Base-by-base conservation (phyloP, 2,113 vertebrate species). In the Hippocampus mohnikei region DNA sequence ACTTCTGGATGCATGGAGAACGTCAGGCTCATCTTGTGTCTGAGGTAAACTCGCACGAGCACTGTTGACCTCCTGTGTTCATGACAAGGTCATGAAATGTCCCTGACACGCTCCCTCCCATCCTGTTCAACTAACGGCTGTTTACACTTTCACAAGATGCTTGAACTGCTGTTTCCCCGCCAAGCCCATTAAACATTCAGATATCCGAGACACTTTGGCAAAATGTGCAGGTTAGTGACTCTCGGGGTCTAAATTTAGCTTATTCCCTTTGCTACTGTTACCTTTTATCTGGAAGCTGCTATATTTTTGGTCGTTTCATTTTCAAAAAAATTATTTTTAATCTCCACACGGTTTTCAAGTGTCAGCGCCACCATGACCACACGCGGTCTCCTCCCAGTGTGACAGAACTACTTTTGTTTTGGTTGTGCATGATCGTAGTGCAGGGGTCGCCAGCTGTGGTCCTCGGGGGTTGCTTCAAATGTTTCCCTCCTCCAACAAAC, bases 351-450 rank as follows among this genome's bases (percentile, higher is more conserved):
- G 76, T 71, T 81, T 84, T 81, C 75, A 75, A 79, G 73, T 80
- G 73, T 76, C 77, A 83, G 73, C n/a, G 65, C 84, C 83, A 77
- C 78, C 78, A 85, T 88, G 80, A 84, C 80, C 89, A 88, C 84
- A 70, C 48, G 25, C 50, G 50, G 64, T 75, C 79, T 83, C 79
- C 72, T 79, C 70, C 78, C 65, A 71, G 75, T 82, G 74, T 82
- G 76, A 80, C 74, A 55, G 74, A 72, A 77, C 73, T 74, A 68
- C 72, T 75, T 73, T 68, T 67, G 66, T 59, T 66, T 53, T 72
- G 70, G 72, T 74, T 78, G 63, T 72, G 69, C 71, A 72, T 77
- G 62, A 42, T 72, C 71, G 79, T 27, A 41, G 72, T 77, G 33
- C 33, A 37, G 33, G 33, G 33, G 33, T 37, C 33, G 33, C 33